These are phyloP conservation scores for Tridacna gigas DNA, from an alignment of 2,888 invertebrate genomes.

Conservation along the genomic window DNA sequence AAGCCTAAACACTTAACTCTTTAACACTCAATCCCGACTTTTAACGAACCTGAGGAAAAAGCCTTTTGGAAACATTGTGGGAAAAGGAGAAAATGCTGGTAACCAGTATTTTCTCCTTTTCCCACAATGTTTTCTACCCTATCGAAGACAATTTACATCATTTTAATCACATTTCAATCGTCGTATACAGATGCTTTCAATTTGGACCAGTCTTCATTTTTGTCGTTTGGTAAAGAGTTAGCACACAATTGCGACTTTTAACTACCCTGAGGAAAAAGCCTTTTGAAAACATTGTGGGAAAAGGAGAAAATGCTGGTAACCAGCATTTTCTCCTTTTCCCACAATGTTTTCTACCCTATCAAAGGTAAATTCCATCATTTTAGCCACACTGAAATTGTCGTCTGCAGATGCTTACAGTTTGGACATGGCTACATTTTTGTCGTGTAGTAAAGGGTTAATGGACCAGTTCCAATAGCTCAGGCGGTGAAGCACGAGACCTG, in stretches of 20 bases:
- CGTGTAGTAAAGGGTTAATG: too few relatives aligned
- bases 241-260: neutral
- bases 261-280: neutral
- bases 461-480: too few relatives aligned
- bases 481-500: too few relatives aligned
- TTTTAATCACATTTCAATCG: neutral
- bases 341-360: neutral
- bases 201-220: neutral
- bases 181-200: neutral
- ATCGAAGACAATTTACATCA: neutral
- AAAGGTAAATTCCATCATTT: too few relatives aligned
- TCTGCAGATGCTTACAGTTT: too few relatives aligned
- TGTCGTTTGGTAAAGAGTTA: neutral
- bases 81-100: neutral
- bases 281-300: neutral
- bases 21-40: too few relatives aligned
- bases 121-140: neutral
- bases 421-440: too few relatives aligned
- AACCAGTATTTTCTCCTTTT: neutral
- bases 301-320: neutral
- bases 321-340: neutral
- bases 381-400: too few relatives aligned
- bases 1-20: too few relatives aligned
- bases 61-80: neutral
- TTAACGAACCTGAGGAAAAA: too few relatives aligned